A percentile compares a stretch with the other conserved stretches of the same genome.
Evolutionary conservation across 2,113 vertebrate genomes (phyloP).

Genomic region (Rynchops niger): DNA sequence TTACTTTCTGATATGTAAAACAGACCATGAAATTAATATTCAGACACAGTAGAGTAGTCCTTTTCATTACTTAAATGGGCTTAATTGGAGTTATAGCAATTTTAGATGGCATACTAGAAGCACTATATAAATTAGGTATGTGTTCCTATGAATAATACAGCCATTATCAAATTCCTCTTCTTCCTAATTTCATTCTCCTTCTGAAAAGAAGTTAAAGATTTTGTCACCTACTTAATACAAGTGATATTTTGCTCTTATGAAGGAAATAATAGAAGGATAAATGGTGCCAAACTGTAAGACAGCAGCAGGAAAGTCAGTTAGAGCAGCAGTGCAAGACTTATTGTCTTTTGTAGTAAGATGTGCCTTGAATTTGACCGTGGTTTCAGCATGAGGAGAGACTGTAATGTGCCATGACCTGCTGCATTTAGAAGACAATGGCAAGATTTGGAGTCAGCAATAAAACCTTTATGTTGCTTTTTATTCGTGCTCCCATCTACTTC

Average conservation of each 20-base stretch:
- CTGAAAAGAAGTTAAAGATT: background rate
- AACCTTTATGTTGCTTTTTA: background rate
- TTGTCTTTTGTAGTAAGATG: background rate
- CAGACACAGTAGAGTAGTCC: slow-evolving; percentile 13
- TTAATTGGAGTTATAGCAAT: slow-evolving; percentile 55
- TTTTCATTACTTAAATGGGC: slow-evolving; percentile 52
- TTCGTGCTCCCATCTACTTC: background rate
- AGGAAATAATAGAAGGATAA: slow-evolving; percentile 3
- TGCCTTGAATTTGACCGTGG: background rate
- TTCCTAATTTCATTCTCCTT: slow-evolving; percentile 16
- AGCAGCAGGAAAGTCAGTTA: background rate
- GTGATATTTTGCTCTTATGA: background rate
- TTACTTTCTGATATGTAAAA: slow-evolving; percentile 30
- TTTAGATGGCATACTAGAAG: slow-evolving; percentile 24
- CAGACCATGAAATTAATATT: slow-evolving; percentile 45
- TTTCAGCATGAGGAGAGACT: background rate
- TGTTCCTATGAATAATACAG: background rate
- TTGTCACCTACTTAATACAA: slow-evolving; percentile 5
- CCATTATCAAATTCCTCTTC: slow-evolving; percentile 13
- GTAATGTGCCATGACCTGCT: background rate
- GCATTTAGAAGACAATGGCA: background rate
- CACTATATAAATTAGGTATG: slow-evolving; percentile 39
- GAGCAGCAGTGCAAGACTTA: background rate
- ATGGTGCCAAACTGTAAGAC: background rate
- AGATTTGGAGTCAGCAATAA: background rate